These are phyloP conservation scores for Parauchenoglanis punctatus DNA, from an alignment of 2,797 vertebrate species.

Conservation along the genomic window DNA sequence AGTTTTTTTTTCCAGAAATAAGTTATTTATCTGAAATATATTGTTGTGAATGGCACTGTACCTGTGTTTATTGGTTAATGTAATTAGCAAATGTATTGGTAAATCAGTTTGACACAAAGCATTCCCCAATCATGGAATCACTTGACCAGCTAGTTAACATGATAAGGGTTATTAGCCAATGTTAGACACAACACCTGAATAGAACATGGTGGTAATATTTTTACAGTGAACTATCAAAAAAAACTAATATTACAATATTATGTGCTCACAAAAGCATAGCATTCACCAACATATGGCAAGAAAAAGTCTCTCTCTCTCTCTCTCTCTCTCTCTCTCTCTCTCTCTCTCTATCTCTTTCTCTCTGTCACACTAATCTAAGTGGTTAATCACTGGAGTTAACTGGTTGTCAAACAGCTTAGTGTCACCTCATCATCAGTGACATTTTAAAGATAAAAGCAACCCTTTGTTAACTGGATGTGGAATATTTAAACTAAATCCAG, in stretches of 20 bases:
- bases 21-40: too few species aligned
- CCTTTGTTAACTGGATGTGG: neutral
- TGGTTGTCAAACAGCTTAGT: neutral
- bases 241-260: neutral
- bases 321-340: too few species aligned
- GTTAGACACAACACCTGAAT: neutral
- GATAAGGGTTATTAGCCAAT: neutral
- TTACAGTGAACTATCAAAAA: neutral
- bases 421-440: neutral
- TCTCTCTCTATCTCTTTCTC: too few species aligned
- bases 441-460: neutral
- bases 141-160: neutral
- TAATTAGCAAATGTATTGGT: too few species aligned
- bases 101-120: neutral
- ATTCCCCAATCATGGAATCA: neutral
- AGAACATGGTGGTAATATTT: neutral
- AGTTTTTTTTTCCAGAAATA: too few species aligned
- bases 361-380: neutral
- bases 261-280: neutral
- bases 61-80: neutral
- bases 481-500: conserved; percentile 1
- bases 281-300: neutral
- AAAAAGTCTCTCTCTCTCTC: too few species aligned
- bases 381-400: neutral
- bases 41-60: neutral